phyloP scores from a whole-genome alignment of 1,140 invertebrate genomes.

The Acyrthosiphon pisum region DNA sequence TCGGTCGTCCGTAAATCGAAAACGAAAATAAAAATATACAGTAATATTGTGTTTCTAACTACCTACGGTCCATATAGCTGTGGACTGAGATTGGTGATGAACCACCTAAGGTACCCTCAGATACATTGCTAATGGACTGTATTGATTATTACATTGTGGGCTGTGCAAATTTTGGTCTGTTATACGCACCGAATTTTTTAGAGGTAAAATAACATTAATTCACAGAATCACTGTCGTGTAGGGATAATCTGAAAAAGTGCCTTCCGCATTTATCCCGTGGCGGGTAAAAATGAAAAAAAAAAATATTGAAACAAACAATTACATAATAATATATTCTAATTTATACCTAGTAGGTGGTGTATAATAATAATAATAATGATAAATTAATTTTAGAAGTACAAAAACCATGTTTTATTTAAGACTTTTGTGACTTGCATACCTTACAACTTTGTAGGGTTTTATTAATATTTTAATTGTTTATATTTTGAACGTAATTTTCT shows the following conservation, averaged over 20 bases:
- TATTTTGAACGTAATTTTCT: constrained; percentile 43
- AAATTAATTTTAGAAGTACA: constrained; percentile 46
- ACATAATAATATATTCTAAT: constrained; percentile 6
- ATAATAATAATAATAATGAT: neutral
- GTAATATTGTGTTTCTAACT: neutral
- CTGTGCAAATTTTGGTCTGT: constrained; percentile 6
- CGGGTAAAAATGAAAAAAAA: constrained; percentile 4
- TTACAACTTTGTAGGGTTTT: constrained; percentile 27
- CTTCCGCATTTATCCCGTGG: constrained; percentile 27
- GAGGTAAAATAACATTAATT: constrained; percentile 22
- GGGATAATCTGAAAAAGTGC: constrained; percentile 49
- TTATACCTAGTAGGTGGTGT: constrained; percentile 3
- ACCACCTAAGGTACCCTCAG: neutral
- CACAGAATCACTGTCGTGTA: constrained; percentile 16
- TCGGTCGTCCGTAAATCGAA: neutral
- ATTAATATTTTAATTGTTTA: constrained; percentile 36
- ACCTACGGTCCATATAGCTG: neutral
- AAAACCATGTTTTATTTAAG: constrained; percentile 34
- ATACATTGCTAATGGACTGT: neutral
- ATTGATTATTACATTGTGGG: neutral
- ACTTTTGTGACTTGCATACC: constrained; percentile 40
- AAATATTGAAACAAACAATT: neutral
- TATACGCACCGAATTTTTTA: constrained; percentile 35
- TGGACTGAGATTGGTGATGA: neutral
- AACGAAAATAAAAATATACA: neutral